Evolutionary conservation across 2,797 vertebrate genomes (phyloP).

Genomic region (Amazona finschi): DNA sequence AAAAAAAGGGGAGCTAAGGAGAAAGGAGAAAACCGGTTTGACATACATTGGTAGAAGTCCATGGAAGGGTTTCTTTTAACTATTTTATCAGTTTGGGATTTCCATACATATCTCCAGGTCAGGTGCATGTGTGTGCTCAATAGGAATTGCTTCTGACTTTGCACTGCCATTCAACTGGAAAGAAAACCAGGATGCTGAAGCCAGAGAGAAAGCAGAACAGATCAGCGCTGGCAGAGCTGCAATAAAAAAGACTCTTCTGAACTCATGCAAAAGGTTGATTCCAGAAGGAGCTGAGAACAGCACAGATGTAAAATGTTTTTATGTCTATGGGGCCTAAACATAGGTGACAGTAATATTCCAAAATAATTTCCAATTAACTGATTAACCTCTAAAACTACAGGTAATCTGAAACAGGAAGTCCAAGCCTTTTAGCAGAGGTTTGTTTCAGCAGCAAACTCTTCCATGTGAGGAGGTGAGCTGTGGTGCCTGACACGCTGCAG

Average conservation of each 20-base stretch:
- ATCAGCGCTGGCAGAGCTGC: background rate
- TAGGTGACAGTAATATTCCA: background rate
- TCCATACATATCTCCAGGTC: background rate
- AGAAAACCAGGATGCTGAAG: background rate
- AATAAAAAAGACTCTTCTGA: background rate
- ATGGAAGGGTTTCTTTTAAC: background rate
- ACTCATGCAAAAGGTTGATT: background rate
- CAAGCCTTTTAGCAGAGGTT: background rate
- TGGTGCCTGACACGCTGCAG: background rate
- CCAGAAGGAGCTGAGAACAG: background rate
- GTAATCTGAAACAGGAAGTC: background rate
- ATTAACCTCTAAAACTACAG: background rate
- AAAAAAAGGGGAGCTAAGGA: background rate
- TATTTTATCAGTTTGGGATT: background rate
- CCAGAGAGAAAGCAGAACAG: background rate
- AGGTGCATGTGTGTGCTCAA: background rate
- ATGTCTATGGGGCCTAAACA: background rate
- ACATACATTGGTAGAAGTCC: background rate
- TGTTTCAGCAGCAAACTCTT: background rate
- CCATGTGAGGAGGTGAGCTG: background rate
- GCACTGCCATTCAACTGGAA: background rate
- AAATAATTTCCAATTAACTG: background rate
- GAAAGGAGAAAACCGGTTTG: background rate
- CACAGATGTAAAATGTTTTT: background rate
- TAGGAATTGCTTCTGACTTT: background rate